Conservation (phyloP, 2,113 vertebrate genomes). For the Pituophis catenifer region DNA sequence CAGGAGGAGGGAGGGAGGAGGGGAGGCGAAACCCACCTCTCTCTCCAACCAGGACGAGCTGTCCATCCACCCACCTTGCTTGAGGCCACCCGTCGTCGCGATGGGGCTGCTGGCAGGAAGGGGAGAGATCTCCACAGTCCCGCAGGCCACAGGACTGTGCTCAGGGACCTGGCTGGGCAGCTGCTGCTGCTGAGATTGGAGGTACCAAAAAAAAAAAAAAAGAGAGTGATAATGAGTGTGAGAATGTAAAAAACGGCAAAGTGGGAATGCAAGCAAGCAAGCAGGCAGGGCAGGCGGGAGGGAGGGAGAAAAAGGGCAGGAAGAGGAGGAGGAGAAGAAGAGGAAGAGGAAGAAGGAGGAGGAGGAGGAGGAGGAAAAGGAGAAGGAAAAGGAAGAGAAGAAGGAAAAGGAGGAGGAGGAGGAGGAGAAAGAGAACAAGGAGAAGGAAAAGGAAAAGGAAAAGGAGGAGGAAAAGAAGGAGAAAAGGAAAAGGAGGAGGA, state of each 20-base stretch:
- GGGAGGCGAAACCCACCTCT: background rate
- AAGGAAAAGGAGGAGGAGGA: background rate
- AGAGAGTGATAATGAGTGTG: slow-evolving; percentile 76
- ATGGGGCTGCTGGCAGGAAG: slow-evolving; percentile 63
- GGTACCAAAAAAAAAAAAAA: slow-evolving; percentile 81
- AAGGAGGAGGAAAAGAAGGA: background rate
- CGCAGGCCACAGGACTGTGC: slow-evolving; percentile 73
- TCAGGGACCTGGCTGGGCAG: slow-evolving; percentile 89
- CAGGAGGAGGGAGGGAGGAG: rapidly evolving
- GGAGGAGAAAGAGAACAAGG: background rate
- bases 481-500: too few relatives aligned
- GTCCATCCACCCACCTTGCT: slow-evolving; percentile 70
- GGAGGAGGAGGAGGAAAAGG: too few relatives aligned
- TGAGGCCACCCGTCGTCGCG: slow-evolving; percentile 67
- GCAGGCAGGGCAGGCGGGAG: background rate
- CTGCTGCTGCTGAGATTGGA: slow-evolving; percentile 89
- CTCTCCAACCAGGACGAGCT: slow-evolving; percentile 41
- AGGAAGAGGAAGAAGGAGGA: background rate
- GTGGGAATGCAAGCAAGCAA: slow-evolving; percentile 45
- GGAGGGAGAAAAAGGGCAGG: background rate
- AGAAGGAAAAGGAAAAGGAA: too few relatives aligned
- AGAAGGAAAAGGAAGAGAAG: background rate
- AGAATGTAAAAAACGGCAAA: slow-evolving; percentile 68
- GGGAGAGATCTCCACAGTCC: slow-evolving; percentile 73
- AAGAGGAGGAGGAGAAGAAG: background rate